Evolutionary conservation across 2,888 invertebrate species (phyloP).

Genomic region (Dryocosmus kuriphilus): DNA sequence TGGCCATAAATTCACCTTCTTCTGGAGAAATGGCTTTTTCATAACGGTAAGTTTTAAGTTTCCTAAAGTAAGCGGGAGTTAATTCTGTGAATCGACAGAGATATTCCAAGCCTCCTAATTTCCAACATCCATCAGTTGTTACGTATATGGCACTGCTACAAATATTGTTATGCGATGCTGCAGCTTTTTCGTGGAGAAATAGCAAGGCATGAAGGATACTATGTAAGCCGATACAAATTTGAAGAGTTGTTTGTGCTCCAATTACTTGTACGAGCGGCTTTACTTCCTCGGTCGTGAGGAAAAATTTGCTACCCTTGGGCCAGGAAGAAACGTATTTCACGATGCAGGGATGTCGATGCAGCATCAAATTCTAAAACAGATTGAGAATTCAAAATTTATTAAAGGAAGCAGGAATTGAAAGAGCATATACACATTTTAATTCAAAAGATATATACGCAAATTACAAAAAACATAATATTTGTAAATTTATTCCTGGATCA

Average conservation of each 20-base stretch:
- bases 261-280: slow-evolving; percentile 86
- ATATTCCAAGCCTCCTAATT: slow-evolving; percentile 91
- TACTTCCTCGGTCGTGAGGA: slow-evolving; percentile 90
- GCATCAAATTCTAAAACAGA: slow-evolving; percentile 87
- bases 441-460: no score
- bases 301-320: slow-evolving; percentile 86
- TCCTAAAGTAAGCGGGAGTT: slow-evolving; percentile 83
- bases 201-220: slow-evolving; percentile 89
- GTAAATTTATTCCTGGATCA: no score
- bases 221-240: slow-evolving; percentile 91
- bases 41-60: slow-evolving; percentile 85
- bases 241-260: slow-evolving; percentile 84
- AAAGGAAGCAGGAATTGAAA: neutral
- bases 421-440: no score
- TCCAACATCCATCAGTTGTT: slow-evolving; percentile 91
- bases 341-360: slow-evolving; percentile 92
- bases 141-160: slow-evolving; percentile 89
- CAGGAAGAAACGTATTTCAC: slow-evolving; percentile 90
- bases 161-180: slow-evolving; percentile 90
- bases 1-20: slow-evolving; percentile 81
- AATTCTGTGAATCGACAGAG: slow-evolving; percentile 85
- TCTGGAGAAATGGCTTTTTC: slow-evolving; percentile 86
- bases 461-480: neutral
- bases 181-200: slow-evolving; percentile 91
- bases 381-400: slow-evolving; percentile 16